Percentiles rank a stretch among this genome's conserved stretches.
Evolutionary conservation across 1,140 invertebrate genomes (phyloP).

Genomic region (Plutomurus gul): DNA sequence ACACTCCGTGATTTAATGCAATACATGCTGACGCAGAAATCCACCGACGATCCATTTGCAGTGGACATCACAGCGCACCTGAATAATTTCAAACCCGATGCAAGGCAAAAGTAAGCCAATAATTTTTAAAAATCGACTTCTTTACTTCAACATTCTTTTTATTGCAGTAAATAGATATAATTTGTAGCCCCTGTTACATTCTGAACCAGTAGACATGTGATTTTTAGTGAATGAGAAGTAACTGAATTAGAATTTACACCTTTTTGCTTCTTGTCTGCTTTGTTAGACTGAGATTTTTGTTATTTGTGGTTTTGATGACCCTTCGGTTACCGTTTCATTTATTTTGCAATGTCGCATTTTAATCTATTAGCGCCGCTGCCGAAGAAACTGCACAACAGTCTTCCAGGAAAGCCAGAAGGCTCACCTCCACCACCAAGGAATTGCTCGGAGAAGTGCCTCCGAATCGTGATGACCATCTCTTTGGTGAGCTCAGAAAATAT

Average conservation of each 20-base stretch:
- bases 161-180: no score
- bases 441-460: neutral
- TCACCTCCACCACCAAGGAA: constrained; percentile 27
- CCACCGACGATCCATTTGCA: neutral
- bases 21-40: neutral
- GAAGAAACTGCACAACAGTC: neutral
- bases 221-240: neutral
- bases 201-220: neutral
- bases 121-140: neutral
- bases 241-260: neutral
- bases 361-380: neutral
- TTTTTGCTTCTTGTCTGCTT: neutral
- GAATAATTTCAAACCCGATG: neutral
- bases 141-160: no score
- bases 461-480: constrained; percentile 24
- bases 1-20: neutral
- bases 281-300: neutral
- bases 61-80: neutral
- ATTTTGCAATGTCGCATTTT: constrained; percentile 16
- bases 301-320: constrained; percentile 5
- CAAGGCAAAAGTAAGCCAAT: neutral
- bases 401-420: constrained; percentile 27
- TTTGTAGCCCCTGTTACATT: no score
- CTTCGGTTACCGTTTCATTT: constrained; percentile 11
- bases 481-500: no score